phyloP scores from a whole-genome alignment of 2,797 vertebrate species.

The Uromys caudimaculatus region DNA sequence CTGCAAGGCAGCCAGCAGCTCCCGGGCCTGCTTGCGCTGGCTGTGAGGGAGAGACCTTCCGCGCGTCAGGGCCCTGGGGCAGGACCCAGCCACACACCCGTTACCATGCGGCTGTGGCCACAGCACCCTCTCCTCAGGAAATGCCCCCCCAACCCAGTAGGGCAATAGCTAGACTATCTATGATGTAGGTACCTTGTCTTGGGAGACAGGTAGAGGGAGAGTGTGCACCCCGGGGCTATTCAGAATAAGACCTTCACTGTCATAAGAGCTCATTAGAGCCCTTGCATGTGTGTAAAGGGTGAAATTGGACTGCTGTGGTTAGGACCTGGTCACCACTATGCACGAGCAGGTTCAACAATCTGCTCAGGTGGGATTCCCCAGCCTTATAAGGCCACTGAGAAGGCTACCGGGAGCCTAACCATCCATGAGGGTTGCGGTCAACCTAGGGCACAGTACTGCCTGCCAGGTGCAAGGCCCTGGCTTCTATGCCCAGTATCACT shows the following conservation, averaged over 20 bases:
- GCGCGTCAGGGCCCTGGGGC: constrained; percentile 72
- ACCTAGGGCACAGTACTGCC: neutral
- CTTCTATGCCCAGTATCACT: neutral
- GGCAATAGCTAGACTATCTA: constrained; percentile 7
- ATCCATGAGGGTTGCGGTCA: neutral
- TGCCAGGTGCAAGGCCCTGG: neutral
- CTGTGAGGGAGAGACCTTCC: constrained; percentile 87
- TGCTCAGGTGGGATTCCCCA: neutral
- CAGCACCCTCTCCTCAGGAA: constrained; percentile 66
- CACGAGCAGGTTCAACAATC: neutral
- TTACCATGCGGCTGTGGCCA: constrained; percentile 78
- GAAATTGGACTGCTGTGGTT: neutral
- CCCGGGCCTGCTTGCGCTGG: constrained; percentile 97
- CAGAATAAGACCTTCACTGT: neutral
- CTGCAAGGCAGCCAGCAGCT: constrained; percentile 96
- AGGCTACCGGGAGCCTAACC: neutral
- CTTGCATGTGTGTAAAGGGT: rapidly evolving
- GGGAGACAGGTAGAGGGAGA: neutral
- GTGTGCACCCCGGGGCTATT: neutral
- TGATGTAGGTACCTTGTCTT: neutral
- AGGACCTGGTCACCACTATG: neutral
- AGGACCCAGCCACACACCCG: constrained; percentile 79
- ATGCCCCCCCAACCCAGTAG: constrained; percentile 16
- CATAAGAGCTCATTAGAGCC: neutral
- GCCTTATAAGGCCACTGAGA: neutral